Percentiles rank a stretch among this genome's conserved stretches.
Evolutionary conservation across 2,797 vertebrate genomes (phyloP).

Genomic region (Chaenodraco wilsoni): DNA sequence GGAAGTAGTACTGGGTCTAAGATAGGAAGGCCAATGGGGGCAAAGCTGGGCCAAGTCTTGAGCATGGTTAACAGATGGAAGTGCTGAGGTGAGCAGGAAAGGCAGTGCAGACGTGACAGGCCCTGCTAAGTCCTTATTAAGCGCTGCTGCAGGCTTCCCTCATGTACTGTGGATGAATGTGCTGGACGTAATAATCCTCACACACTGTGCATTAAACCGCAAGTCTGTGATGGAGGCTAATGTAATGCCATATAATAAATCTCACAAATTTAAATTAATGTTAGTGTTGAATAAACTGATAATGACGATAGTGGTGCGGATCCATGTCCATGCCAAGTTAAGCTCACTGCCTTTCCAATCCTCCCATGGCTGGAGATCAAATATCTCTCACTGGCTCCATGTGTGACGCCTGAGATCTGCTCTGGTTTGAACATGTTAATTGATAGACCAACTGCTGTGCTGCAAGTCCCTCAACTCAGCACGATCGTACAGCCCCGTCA

Average conservation of each 20-base stretch:
- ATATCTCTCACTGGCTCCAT: conserved; percentile 60
- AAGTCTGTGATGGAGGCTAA: conserved; percentile 10
- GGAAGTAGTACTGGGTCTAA: conserved; percentile 3
- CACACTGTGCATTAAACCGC: background rate
- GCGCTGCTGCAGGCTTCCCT: conserved; percentile 31
- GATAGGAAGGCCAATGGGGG: conserved; percentile 21
- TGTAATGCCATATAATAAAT: conserved; percentile 4
- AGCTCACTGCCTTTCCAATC: conserved; percentile 41
- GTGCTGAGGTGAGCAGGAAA: conserved; percentile 44
- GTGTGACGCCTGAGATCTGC: conserved; percentile 54
- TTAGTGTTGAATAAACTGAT: conserved; percentile 9
- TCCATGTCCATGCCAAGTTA: conserved; percentile 38
- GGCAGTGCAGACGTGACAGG: conserved; percentile 35
- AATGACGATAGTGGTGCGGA: conserved; percentile 10
- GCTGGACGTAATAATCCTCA: conserved; percentile 20
- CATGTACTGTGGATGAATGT: conserved; percentile 37
- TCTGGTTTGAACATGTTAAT: conserved; percentile 70
- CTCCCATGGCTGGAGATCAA: conserved; percentile 68
- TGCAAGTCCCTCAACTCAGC: conserved; percentile 44
- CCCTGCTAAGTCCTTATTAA: conserved; percentile 47
- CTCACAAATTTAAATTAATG: conserved; percentile 17
- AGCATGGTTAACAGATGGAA: conserved; percentile 45
- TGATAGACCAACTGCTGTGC: conserved; percentile 67
- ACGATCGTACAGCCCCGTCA: conserved; percentile 37
- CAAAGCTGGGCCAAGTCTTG: conserved; percentile 23